Evolutionary conservation across 2,888 invertebrate genomes (phyloP).

Genomic region (Lamproptera curius): DNA sequence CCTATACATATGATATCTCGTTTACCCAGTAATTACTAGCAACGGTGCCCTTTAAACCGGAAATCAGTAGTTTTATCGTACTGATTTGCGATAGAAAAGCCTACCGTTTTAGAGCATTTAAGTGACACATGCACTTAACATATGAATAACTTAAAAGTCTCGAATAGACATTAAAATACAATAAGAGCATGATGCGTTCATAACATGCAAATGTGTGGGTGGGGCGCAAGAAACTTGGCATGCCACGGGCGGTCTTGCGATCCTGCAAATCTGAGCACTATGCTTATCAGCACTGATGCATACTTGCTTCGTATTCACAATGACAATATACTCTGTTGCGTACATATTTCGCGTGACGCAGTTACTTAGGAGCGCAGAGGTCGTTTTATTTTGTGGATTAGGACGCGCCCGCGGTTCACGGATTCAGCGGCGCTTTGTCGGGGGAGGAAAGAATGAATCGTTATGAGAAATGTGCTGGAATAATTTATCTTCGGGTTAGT

Average conservation of each 20-base stretch:
- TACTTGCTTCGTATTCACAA: constrained; percentile 46
- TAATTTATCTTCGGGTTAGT: constrained; percentile 70
- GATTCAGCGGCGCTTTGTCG: constrained; percentile 64
- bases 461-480: constrained; percentile 69
- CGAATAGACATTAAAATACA: constrained; percentile 35
- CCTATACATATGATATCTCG: no score
- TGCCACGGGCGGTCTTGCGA: constrained; percentile 47
- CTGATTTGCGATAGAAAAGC: no score
- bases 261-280: constrained; percentile 65
- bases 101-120: no score
- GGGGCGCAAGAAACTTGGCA: constrained; percentile 68
- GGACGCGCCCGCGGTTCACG: constrained; percentile 58
- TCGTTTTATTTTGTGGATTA: constrained; percentile 66
- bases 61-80: no score
- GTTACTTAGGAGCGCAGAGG: constrained; percentile 55
- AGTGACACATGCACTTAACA: constrained; percentile 9
- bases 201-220: constrained; percentile 67
- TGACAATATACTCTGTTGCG: constrained; percentile 33
- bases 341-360: constrained; percentile 40
- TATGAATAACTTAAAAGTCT: constrained; percentile 10
- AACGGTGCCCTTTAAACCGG: no score
- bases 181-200: constrained; percentile 43
- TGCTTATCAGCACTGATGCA: constrained; percentile 74
- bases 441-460: constrained; percentile 61
- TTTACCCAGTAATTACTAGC: no score